A percentile compares a stretch with the other conserved stretches of the same genome.
These are phyloP conservation scores for Spicauda simplicius DNA, from an alignment of 2,888 invertebrate genomes.

Conservation along the genomic window DNA sequence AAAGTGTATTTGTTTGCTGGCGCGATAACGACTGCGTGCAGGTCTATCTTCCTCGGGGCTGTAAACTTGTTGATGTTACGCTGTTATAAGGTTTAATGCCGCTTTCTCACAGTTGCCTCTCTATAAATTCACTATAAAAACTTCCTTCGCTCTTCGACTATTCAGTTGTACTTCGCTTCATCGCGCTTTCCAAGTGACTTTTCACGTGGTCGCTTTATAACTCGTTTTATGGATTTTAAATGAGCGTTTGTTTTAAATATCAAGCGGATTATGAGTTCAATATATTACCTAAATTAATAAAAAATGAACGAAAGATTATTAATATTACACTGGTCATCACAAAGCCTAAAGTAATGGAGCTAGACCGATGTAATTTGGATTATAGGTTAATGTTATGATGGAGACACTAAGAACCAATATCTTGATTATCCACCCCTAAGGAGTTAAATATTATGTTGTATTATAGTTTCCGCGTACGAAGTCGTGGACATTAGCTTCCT, in stretches of 20 bases:
- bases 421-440: no score
- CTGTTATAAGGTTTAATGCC: conserved; percentile 45
- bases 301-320: no score
- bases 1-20: conserved; percentile 36
- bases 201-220: conserved; percentile 20
- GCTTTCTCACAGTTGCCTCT: conserved; percentile 42
- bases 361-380: no score
- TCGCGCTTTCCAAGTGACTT: conserved; percentile 20
- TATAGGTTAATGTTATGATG: no score
- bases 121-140: conserved; percentile 42
- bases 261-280: neutral
- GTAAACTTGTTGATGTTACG: conserved; percentile 44
- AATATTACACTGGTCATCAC: no score
- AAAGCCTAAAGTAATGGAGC: neutral
- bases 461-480: no score
- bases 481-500: no score
- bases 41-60: conserved; percentile 40
- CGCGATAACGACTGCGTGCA: conserved; percentile 41
- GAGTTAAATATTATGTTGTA: no score
- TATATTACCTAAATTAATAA: neutral
- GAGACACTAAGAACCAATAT: no score
- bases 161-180: conserved; percentile 28
- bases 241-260: neutral
- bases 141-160: conserved; percentile 14
- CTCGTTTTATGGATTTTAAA: neutral